Conservation (phyloP, 2,797 vertebrate species). For the Enoplosus armatus region DNA sequence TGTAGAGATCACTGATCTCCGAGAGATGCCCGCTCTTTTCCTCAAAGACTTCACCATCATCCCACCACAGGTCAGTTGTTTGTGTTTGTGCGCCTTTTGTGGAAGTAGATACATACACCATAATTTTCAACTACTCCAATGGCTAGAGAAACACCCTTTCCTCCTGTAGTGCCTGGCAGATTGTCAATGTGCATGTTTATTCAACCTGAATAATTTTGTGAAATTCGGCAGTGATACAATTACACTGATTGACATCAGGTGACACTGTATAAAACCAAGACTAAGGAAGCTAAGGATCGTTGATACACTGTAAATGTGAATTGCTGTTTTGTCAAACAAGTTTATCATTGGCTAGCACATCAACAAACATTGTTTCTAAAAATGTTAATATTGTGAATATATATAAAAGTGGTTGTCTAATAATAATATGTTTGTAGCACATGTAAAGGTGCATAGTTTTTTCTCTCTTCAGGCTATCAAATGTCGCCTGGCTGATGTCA, state of each 20-base stretch:
- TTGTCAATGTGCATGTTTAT: not conserved
- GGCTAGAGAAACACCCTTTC: not conserved
- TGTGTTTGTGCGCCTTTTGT: not conserved
- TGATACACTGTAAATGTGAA: not conserved
- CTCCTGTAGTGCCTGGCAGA: no score
- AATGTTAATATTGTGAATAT: not conserved
- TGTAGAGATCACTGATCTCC: constrained; percentile 92
- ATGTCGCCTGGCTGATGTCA: constrained; percentile 90
- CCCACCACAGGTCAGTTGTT: constrained; percentile 90
- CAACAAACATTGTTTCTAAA: not conserved
- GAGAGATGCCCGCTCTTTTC: constrained; percentile 90
- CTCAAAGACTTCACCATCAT: constrained; percentile 87
- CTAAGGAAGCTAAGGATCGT: not conserved
- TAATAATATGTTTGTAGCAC: not conserved
- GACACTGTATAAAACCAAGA: not conserved
- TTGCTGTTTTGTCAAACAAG: not conserved
- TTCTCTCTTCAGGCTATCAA: constrained; percentile 86
- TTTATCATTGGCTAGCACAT: not conserved
- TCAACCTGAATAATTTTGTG: not conserved
- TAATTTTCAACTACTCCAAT: not conserved
- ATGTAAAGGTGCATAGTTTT: not conserved
- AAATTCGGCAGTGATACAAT: not conserved
- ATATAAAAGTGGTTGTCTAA: not conserved
- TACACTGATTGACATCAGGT: not conserved
- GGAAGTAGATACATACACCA: not conserved